phyloP scores from a whole-genome alignment of 2,797 vertebrate genomes.

The Streptopelia turtur region DNA sequence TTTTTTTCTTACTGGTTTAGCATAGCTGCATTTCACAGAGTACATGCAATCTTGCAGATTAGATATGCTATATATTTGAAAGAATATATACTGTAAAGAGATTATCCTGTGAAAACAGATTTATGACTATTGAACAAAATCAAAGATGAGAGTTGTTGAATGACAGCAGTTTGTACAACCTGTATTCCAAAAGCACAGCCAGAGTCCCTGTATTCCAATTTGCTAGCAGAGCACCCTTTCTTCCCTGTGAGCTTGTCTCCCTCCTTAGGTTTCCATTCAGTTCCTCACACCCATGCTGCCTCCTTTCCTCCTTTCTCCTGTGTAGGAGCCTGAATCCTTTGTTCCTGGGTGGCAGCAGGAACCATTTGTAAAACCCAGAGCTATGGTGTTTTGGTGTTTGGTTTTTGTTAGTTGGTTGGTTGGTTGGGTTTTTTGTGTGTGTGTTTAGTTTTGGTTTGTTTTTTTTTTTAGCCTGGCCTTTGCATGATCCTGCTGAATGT shows the following conservation, averaged over 20 bases:
- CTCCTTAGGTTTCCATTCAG: neutral
- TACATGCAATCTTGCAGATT: neutral
- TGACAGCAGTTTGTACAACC: neutral
- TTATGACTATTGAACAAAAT: neutral
- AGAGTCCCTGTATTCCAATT: neutral
- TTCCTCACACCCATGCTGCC: neutral
- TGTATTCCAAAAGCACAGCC: neutral
- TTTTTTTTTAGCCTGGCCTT: neutral
- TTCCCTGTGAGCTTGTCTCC: neutral
- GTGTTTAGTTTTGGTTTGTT: too few relatives aligned
- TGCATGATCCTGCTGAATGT: neutral
- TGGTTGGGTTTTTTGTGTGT: too few relatives aligned
- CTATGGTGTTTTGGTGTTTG: too few relatives aligned
- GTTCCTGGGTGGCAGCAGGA: neutral
- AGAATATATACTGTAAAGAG: neutral
- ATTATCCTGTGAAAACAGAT: neutral
- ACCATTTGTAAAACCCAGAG: neutral
- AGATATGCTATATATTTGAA: neutral
- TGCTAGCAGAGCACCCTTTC: neutral
- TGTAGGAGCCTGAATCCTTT: neutral
- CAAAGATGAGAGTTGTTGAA: neutral
- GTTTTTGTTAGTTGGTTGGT: rapidly evolving
- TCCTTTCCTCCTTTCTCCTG: neutral
- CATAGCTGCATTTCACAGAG: neutral
- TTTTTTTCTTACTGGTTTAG: neutral